Base-by-base conservation (phyloP, 1,140 invertebrate genomes). In the Drosophila ananassae region DNA sequence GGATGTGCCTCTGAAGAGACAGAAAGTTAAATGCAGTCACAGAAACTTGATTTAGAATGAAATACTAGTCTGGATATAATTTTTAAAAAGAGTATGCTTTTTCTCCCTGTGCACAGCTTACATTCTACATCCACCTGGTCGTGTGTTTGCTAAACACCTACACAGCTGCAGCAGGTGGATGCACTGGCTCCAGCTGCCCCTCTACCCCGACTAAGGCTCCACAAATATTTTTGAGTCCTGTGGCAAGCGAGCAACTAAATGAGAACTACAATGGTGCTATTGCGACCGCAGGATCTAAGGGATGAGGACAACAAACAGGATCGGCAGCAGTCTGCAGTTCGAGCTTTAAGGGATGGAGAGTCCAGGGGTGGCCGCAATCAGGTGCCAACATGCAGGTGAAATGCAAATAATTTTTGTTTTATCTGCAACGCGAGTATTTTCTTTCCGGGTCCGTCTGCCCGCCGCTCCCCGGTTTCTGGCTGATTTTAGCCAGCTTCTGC, bases 361-460 rank as follows among this genome's bases (percentile, higher is more conserved):
- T 55, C 9, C 21, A 39, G 44, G 53, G 67, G 63, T 69, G 68
- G 61, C 81, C 82, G 82, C 81, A 84, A 84, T 84, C 81, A 84
- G 82, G 81, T 84, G 82, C 73, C 82, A 87, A 82, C 83, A 89
- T 87, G 78, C 82, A 79, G 82, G 82, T 79, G 75, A 85, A 85
- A 85, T 85, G 82, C 82, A 87, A 85, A 85, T 85, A 82, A 85
- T 82, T 85, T 87, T 85, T 87, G 79, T 79, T 89, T 87, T 85
- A 77, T 75, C 77, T 71, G 68, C 74, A 68, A 44, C 60, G 74
- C 69, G 77, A 39, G 60, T 53, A 72, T 67, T 84, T 61, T 69
- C 54, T 66, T 73, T 73, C 54, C 57, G 41, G 47, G 21, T 41
- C 10, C 9, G 32, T 53, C 25, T 28, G 25, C 25, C 25, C 5